phyloP scores from a whole-genome alignment of 2,888 invertebrate genomes.

The Amiota minor region DNA sequence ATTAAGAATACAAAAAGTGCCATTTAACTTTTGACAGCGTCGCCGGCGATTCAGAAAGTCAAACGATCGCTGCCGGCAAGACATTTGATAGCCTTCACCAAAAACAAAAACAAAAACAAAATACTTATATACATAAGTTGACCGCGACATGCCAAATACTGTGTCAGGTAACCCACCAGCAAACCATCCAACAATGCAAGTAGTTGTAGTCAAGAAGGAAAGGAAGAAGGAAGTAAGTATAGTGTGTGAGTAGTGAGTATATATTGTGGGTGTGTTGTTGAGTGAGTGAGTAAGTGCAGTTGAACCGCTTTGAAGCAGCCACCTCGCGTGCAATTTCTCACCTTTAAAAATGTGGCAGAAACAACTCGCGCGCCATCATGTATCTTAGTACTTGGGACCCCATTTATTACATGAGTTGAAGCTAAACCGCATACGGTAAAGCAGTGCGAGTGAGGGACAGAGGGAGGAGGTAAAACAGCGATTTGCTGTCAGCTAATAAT shows the following conservation, averaged over 20 bases:
- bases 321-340: constrained; percentile 63
- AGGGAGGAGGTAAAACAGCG: constrained; percentile 47
- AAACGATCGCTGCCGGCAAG: neutral
- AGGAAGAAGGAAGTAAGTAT: constrained; percentile 26
- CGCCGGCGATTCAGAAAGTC: neutral
- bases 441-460: too few species aligned
- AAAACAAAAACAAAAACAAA: too few species aligned
- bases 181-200: neutral
- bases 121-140: neutral
- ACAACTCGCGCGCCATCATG: constrained; percentile 33
- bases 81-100: too few species aligned
- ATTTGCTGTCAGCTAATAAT: constrained; percentile 70
- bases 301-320: constrained; percentile 46
- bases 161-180: neutral
- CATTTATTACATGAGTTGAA: constrained; percentile 64
- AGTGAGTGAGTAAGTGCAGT: constrained; percentile 47
- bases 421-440: neutral
- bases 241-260: constrained; percentile 24
- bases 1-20: constrained; percentile 10
- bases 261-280: constrained; percentile 31
- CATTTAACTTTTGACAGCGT: constrained; percentile 10
- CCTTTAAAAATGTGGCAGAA: constrained; percentile 61
- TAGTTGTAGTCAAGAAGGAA: constrained; percentile 43
- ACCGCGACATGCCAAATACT: too few species aligned
- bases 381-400: constrained; percentile 33